Conservation (phyloP, 1,140 invertebrate species). For the Heliconius hewitsoni region DNA sequence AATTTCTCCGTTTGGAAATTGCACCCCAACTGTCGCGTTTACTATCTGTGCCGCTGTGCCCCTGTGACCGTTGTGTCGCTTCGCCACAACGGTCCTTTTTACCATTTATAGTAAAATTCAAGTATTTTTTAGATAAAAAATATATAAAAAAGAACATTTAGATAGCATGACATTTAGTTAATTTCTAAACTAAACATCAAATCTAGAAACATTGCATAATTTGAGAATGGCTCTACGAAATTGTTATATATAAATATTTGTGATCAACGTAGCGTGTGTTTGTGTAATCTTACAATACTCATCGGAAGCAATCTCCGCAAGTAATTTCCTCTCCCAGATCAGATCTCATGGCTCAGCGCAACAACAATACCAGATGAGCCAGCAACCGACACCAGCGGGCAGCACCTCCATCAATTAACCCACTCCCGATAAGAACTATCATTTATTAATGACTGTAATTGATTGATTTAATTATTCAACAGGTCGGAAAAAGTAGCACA, state of each 20-base stretch:
- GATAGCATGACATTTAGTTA: too few species aligned
- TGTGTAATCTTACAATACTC: neutral
- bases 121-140: too few species aligned
- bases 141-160: too few species aligned
- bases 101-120: too few species aligned
- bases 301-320: slow-evolving; percentile 8
- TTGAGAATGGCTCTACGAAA: too few species aligned
- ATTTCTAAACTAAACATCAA: too few species aligned
- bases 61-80: too few species aligned
- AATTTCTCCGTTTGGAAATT: too few species aligned
- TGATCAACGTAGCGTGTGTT: neutral
- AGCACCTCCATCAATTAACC: neutral
- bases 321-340: slow-evolving; percentile 1
- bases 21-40: too few species aligned
- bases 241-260: neutral
- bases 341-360: neutral
- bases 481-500: neutral
- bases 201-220: too few species aligned
- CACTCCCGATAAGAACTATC: neutral
- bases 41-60: too few species aligned
- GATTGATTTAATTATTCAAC: slow-evolving; percentile 1
- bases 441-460: neutral
- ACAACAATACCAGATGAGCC: neutral
- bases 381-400: neutral
- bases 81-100: too few species aligned